Evolutionary conservation across 2,888 invertebrate species (phyloP).

Genomic region (Callinectes sapidus): DNA sequence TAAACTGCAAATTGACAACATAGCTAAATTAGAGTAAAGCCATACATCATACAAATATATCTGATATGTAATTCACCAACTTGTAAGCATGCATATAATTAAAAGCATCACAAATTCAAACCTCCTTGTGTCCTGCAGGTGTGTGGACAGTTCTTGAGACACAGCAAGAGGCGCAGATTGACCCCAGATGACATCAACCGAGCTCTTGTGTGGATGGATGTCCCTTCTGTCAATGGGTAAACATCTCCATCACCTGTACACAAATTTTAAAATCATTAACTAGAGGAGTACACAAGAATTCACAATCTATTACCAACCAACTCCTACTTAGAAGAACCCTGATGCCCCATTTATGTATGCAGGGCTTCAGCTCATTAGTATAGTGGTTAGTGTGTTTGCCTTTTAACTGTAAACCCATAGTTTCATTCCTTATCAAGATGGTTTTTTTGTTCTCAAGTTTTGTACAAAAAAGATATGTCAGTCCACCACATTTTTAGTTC

Average conservation of each 20-base stretch:
- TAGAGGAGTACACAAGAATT: too few species aligned
- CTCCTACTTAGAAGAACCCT: too few species aligned
- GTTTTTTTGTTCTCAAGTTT: too few species aligned
- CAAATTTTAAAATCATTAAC: background rate
- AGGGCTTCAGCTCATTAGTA: too few species aligned
- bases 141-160: conserved; percentile 67
- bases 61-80: background rate
- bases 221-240: conserved; percentile 67
- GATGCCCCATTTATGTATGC: too few species aligned
- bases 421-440: too few species aligned
- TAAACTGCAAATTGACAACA: background rate
- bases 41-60: background rate
- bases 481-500: background rate
- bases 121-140: conserved; percentile 43
- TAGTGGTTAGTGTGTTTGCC: too few species aligned
- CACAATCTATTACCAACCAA: too few species aligned
- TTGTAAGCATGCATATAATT: background rate
- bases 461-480: background rate
- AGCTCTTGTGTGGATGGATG: conserved; percentile 71
- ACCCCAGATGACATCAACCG: conserved; percentile 72
- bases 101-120: conserved; percentile 28
- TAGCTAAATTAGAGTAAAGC: background rate
- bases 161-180: conserved; percentile 66
- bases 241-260: background rate
- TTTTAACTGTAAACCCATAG: too few species aligned